Evolutionary conservation across 2,888 invertebrate genomes (phyloP).

Genomic region (Archips xylosteana): DNA sequence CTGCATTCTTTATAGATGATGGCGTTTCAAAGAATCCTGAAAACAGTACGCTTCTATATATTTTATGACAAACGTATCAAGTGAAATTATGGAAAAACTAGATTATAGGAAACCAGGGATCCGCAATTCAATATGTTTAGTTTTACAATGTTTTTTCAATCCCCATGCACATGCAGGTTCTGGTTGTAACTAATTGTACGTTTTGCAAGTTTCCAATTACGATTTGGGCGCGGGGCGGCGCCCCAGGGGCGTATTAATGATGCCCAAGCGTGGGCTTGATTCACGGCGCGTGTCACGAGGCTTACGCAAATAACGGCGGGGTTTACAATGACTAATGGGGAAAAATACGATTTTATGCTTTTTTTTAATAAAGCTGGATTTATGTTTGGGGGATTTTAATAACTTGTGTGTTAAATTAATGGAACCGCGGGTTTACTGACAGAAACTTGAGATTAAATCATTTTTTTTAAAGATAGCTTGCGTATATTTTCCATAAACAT

Average conservation of each 20-base stretch:
- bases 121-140: too few relatives aligned
- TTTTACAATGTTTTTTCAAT: too few relatives aligned
- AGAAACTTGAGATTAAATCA: not conserved
- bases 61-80: too few relatives aligned
- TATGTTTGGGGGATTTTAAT: not conserved
- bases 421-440: not conserved
- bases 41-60: too few relatives aligned
- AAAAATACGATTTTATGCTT: slow-evolving; percentile 3
- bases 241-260: slow-evolving; percentile 1
- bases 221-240: not conserved
- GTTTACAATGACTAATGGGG: slow-evolving; percentile 6
- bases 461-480: not conserved
- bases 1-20: too few relatives aligned
- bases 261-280: slow-evolving; percentile 2
- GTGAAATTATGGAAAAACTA: too few relatives aligned
- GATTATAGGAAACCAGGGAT: too few relatives aligned
- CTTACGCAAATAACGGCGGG: not conserved
- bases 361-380: slow-evolving; percentile 9
- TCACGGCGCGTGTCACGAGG: not conserved
- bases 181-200: not conserved
- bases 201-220: slow-evolving; percentile 24
- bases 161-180: too few relatives aligned
- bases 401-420: not conserved
- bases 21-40: too few relatives aligned
- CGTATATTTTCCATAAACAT: too few relatives aligned